Evolutionary conservation across 2,888 invertebrate species (phyloP).

Genomic region (Congeria kusceri): DNA sequence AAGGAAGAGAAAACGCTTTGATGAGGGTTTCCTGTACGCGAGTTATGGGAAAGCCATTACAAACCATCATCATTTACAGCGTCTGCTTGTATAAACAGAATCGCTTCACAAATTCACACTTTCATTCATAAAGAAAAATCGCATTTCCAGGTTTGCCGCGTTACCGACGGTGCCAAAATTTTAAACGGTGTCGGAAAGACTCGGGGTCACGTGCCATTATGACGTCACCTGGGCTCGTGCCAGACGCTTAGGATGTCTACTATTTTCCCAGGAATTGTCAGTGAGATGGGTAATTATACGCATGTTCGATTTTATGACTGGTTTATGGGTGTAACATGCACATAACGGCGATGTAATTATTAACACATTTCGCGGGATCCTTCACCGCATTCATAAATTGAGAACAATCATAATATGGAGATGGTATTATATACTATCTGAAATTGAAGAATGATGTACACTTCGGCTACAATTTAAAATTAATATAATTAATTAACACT

Average conservation of each 20-base stretch:
- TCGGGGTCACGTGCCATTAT: conserved; percentile 48
- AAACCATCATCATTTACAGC: not conserved
- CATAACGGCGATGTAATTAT: conserved; percentile 58
- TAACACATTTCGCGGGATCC: conserved; percentile 36
- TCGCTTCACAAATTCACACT: conserved; percentile 7
- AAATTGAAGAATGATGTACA: too few species aligned
- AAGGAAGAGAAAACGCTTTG: not conserved
- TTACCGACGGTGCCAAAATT: conserved; percentile 11
- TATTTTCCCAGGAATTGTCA: conserved; percentile 64
- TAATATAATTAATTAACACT: too few species aligned
- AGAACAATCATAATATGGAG: too few species aligned
- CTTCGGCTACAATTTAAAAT: too few species aligned
- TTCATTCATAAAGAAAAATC: conserved; percentile 35
- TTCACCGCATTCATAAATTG: conserved; percentile 27
- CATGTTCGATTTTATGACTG: conserved; percentile 60
- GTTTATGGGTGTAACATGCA: conserved; percentile 55
- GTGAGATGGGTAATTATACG: conserved; percentile 58
- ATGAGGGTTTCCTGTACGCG: not conserved
- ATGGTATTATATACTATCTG: too few species aligned
- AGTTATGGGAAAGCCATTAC: not conserved
- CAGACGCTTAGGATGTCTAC: conserved; percentile 61
- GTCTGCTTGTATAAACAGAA: not conserved
- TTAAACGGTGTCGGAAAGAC: conserved; percentile 16
- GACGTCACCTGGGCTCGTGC: conserved; percentile 66
- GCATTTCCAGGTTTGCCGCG: not conserved